These are phyloP conservation scores for Phrynosoma platyrhinos DNA, from an alignment of 2,113 vertebrate genomes.

Conservation along the genomic window DNA sequence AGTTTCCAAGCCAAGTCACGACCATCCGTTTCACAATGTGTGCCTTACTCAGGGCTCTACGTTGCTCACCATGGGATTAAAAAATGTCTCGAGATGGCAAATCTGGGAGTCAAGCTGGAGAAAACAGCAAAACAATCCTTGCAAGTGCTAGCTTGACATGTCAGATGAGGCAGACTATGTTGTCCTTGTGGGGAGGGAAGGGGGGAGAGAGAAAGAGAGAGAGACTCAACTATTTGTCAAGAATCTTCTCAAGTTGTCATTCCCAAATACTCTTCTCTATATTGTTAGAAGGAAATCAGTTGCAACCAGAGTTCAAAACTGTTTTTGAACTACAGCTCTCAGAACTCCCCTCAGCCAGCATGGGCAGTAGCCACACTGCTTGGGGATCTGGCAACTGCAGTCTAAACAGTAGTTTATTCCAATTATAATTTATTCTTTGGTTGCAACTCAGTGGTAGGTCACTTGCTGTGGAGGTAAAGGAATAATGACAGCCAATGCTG, in stretches of 20 bases:
- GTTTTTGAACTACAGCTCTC: no score
- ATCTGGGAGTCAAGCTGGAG: neutral
- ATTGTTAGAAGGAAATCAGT: neutral
- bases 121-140: neutral
- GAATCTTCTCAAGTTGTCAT: neutral
- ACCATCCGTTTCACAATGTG: neutral
- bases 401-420: no score
- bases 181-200: neutral
- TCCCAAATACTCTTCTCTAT: neutral
- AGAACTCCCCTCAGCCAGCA: no score
- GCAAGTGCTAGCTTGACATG: neutral
- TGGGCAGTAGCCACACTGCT: no score
- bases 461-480: neutral
- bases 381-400: no score
- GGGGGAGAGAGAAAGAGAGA: neutral
- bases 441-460: neutral
- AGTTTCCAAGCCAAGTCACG: constrained; percentile 8
- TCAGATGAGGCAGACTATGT: neutral
- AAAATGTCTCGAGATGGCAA: neutral
- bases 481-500: neutral
- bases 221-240: neutral
- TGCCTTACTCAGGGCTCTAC: constrained; percentile 26
- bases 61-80: neutral
- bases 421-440: neutral
- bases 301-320: no score